Evolutionary conservation across 2,113 vertebrate species (phyloP), one percentile per base, ranked within the genome.

Genomic region (Hiodon alosoides): DNA sequence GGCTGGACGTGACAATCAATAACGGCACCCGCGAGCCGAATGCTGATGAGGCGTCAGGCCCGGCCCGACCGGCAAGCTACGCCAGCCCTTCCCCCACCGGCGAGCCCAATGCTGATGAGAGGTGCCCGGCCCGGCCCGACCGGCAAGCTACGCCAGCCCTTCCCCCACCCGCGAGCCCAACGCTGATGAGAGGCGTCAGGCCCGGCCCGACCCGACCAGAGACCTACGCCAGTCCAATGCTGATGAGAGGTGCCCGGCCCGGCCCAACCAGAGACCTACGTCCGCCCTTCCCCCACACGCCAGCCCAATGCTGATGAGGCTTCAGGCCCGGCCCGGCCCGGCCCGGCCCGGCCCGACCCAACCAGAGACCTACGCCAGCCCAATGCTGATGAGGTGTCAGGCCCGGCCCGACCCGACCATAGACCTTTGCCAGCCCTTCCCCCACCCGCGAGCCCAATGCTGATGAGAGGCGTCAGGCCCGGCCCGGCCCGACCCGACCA

Each of bases 1-100:
- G 70, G 62, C 80, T 61, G 83, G 82, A 76, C 79, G 71, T 67
- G 69, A 53, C 71, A 78, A 89, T 91, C 89, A 84, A 90, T 89
- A 88, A 31, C 31, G 17, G 2, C 51, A 59, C 52, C 80, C 84
- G 54, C 0, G 81, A 50, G 67, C 60, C 0, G 80, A 86, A 83
- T 84, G 79, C 72, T 75, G 79, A 86, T 83, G 81, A 87, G 79
- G 71, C 48, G 2, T 5, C 16, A 17, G n/a, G 73, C 70, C 67
- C 54, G 52, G 53, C 8, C 51, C 76, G 62, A 60, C 64, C 50
- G 62, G 46, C n/a, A 72, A 16, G 4, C 52, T 7, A 11, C 11
- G 46, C 51, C 72, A 31, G 72, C 8, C 14, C 1, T 51, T 48
- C 58, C 11, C 10, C 1, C 4, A 3, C 5, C 5, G 4, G 66